A percentile compares a stretch with the other conserved stretches of the same genome.
These are phyloP conservation scores for Rhopalosiphum padi DNA, from an alignment of 1,140 invertebrate species.

Conservation along the genomic window DNA sequence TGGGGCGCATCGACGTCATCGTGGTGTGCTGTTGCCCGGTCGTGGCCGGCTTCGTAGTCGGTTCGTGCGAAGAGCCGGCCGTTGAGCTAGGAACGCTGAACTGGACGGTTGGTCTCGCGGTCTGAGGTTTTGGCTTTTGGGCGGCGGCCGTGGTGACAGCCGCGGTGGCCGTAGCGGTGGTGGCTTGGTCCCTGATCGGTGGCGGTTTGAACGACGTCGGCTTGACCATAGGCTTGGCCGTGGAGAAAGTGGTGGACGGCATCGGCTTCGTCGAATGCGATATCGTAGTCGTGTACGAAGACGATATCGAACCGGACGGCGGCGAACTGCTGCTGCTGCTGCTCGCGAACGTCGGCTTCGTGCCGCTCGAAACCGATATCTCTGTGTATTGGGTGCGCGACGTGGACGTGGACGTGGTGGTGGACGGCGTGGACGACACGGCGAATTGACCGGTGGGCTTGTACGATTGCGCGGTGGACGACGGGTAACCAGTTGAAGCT, in stretches of 20 bases:
- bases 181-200: slow-evolving; percentile 38
- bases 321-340: background rate
- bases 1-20: background rate
- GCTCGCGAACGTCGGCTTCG: slow-evolving; percentile 41
- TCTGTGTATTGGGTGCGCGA: background rate
- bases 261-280: background rate
- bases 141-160: background rate
- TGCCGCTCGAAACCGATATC: background rate
- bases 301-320: background rate
- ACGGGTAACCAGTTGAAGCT: background rate
- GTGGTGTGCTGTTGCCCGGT: slow-evolving; percentile 13
- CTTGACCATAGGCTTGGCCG: slow-evolving; percentile 58
- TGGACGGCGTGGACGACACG: slow-evolving; percentile 1
- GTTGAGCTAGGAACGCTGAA: slow-evolving; percentile 54
- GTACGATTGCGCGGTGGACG: background rate
- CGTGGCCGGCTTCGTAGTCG: background rate
- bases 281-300: slow-evolving; percentile 36
- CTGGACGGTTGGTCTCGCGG: slow-evolving; percentile 53
- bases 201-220: slow-evolving; percentile 59
- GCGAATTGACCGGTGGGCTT: slow-evolving; percentile 36
- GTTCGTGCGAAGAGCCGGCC: background rate
- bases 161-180: background rate
- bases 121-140: slow-evolving; percentile 39
- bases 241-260: background rate
- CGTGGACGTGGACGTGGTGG: slow-evolving; percentile 24